Evolutionary conservation across 2,888 invertebrate genomes (phyloP).

Genomic region (Acrobasis suavella): DNA sequence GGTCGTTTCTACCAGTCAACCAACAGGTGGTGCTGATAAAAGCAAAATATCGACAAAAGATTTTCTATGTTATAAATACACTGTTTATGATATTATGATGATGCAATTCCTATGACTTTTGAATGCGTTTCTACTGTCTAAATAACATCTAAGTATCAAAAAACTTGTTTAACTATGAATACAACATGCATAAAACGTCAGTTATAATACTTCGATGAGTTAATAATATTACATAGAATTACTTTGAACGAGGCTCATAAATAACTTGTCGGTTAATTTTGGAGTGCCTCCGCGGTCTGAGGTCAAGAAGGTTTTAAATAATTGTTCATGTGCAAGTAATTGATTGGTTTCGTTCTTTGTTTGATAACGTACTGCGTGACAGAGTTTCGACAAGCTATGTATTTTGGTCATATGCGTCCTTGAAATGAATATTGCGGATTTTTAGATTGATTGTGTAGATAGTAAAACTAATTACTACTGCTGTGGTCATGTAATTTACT

Average conservation of each 20-base stretch:
- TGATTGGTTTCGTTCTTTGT: slow-evolving; percentile 64
- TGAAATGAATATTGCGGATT: slow-evolving; percentile 34
- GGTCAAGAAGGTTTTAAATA: slow-evolving; percentile 67
- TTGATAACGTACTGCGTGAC: slow-evolving; percentile 47
- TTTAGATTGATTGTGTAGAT: slow-evolving; percentile 18
- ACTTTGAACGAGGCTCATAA: slow-evolving; percentile 59
- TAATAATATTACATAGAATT: slow-evolving; percentile 65
- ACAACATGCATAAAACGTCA: slow-evolving; percentile 46
- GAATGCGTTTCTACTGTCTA: too few relatives aligned
- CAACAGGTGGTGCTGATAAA: too few relatives aligned
- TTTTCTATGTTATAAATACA: too few relatives aligned
- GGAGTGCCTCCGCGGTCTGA: slow-evolving; percentile 56
- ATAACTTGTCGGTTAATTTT: slow-evolving; percentile 67
- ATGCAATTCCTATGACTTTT: too few relatives aligned
- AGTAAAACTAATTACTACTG: neutral
- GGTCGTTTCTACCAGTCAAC: too few relatives aligned
- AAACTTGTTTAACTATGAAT: slow-evolving; percentile 46
- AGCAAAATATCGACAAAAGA: too few relatives aligned
- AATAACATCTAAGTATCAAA: too few relatives aligned
- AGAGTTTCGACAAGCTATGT: slow-evolving; percentile 46
- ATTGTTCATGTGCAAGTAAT: slow-evolving; percentile 60
- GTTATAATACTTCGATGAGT: slow-evolving; percentile 53
- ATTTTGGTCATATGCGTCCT: slow-evolving; percentile 44
- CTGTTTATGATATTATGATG: too few relatives aligned
- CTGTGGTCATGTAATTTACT: neutral